Evolutionary conservation across 2,797 vertebrate genomes (phyloP).

Genomic region (Halcyon badia): DNA sequence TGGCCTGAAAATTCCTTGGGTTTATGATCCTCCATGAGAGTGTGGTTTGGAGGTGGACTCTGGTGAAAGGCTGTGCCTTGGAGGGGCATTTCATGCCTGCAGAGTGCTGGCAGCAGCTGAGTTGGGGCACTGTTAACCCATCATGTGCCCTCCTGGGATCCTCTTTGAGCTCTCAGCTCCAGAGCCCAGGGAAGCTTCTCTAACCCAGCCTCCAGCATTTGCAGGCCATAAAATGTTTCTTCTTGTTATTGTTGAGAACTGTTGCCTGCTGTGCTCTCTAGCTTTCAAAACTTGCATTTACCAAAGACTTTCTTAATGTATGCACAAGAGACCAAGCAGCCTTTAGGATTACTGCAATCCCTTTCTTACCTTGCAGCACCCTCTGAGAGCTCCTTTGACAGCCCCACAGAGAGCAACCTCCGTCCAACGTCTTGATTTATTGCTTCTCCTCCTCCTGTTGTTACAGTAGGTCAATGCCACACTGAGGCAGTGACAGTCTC

Average conservation of each 20-base stretch:
- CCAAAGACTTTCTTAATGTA: not conserved
- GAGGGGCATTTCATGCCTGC: not conserved
- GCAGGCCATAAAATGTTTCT: not conserved
- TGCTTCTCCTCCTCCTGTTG: not conserved
- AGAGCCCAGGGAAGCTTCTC: not conserved
- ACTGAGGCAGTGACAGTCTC: constrained; percentile 30
- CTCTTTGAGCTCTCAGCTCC: not conserved
- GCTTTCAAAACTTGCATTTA: fast-evolving
- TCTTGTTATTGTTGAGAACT: not conserved
- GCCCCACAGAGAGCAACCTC: not conserved
- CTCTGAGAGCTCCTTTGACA: not conserved
- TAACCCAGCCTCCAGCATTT: not conserved
- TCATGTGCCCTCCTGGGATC: not conserved
- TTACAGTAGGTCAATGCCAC: not conserved
- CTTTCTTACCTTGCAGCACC: not conserved
- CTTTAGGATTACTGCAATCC: not conserved
- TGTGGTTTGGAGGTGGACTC: not conserved
- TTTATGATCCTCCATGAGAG: not conserved
- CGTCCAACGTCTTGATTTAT: not conserved
- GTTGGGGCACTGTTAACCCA: fast-evolving
- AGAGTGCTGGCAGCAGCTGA: not conserved
- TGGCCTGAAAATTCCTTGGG: not conserved
- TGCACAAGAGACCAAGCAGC: not conserved
- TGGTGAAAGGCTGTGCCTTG: not conserved
- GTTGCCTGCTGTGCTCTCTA: not conserved